Percentiles rank a stretch among this genome's conserved stretches.
These are phyloP conservation scores for Syrista parreyssii DNA, from an alignment of 2,888 invertebrate genomes.

Conservation along the genomic window DNA sequence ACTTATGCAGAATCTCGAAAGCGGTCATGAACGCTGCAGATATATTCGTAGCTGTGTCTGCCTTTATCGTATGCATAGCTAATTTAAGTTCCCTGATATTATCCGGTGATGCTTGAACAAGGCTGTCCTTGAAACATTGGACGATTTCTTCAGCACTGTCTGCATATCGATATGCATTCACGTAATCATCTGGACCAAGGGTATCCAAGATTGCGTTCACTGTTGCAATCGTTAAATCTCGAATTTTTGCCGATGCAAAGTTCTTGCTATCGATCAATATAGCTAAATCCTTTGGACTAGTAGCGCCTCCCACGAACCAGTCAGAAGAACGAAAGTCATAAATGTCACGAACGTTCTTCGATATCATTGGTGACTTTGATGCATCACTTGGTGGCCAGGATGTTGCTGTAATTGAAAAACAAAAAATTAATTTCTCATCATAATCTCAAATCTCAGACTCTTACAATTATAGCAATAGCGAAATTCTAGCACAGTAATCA, in stretches of 20 bases:
- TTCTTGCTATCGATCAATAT: conserved; percentile 95
- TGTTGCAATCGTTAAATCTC: conserved; percentile 88
- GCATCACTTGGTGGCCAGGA: conserved; percentile 85
- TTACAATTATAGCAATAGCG: too few species aligned
- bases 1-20: conserved; percentile 91
- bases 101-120: conserved; percentile 88
- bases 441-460: too few species aligned
- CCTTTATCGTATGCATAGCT: conserved; percentile 78
- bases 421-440: too few species aligned
- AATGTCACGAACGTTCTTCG: conserved; percentile 83
- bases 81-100: conserved; percentile 85
- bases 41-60: conserved; percentile 87
- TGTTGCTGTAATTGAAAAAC: conserved; percentile 70
- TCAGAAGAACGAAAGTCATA: conserved; percentile 94
- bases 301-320: conserved; percentile 98
- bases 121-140: conserved; percentile 88
- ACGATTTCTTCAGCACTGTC: conserved; percentile 86
- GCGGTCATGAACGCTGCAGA: conserved; percentile 91
- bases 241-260: conserved; percentile 84
- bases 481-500: too few species aligned
- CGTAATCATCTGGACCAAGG: conserved; percentile 95
- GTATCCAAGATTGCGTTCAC: conserved; percentile 92
- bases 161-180: conserved; percentile 93
- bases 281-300: conserved; percentile 96
- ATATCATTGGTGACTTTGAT: conserved; percentile 71